A percentile compares a stretch with the other conserved stretches of the same genome.
These are phyloP conservation scores for Endomychus coccineus DNA, from an alignment of 2,888 invertebrate genomes.

Conservation along the genomic window DNA sequence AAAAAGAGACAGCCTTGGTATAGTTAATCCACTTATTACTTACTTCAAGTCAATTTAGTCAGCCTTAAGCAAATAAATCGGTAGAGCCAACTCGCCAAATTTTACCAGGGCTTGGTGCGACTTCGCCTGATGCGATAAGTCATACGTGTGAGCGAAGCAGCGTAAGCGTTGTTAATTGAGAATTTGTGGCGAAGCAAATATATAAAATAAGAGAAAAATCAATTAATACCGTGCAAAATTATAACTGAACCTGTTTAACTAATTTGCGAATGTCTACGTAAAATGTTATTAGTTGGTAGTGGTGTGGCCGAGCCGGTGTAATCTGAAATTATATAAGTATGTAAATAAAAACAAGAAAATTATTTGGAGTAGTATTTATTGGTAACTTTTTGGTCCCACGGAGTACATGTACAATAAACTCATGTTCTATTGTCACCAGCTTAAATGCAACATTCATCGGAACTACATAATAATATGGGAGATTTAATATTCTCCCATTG, in stretches of 20 bases:
- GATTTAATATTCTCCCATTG: no score
- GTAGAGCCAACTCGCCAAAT: constrained; percentile 42
- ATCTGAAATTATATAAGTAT: constrained; percentile 37
- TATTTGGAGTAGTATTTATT: constrained; percentile 11
- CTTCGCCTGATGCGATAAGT: constrained; percentile 5
- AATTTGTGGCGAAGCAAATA: constrained; percentile 35
- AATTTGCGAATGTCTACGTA: constrained; percentile 5
- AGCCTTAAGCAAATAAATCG: constrained; percentile 41
- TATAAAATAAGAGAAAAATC: constrained; percentile 30
- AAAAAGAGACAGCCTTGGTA: no score
- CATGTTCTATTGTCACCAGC: no score
- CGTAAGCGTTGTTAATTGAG: constrained; percentile 33
- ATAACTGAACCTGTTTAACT: constrained; percentile 34
- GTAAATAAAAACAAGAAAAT: constrained; percentile 23
- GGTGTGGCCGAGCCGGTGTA: constrained; percentile 44
- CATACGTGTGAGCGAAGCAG: constrained; percentile 9
- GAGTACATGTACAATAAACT: constrained; percentile 21
- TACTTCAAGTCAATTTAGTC: no score
- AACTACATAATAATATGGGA: no score
- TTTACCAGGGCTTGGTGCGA: constrained; percentile 35
- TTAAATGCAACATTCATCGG: no score
- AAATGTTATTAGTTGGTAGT: constrained; percentile 36
- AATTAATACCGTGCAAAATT: constrained; percentile 32
- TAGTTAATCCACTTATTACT: no score
- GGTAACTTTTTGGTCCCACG: constrained; percentile 31